Conservation (phyloP, 1,140 invertebrate genomes). For the Acromyrmex charruanus region DNA sequence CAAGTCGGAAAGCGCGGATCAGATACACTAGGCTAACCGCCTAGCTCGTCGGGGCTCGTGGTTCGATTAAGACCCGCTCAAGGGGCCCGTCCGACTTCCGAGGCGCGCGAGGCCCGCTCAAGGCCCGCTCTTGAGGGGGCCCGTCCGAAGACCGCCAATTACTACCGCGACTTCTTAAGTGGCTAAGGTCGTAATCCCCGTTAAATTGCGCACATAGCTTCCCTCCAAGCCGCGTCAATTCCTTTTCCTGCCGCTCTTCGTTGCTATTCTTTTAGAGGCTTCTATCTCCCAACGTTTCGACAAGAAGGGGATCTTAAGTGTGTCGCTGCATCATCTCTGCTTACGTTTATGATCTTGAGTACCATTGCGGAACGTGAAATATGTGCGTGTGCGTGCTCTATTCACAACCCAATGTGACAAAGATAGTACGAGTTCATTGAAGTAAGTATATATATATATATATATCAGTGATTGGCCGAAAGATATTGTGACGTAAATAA, state of each 20-base stretch:
- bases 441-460: neutral
- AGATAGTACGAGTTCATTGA: constrained; percentile 1
- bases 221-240: constrained; percentile 24
- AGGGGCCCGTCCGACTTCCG: constrained; percentile 19
- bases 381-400: neutral
- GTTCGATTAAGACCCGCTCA: constrained; percentile 47
- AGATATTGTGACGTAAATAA: neutral
- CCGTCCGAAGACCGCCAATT: constrained; percentile 65
- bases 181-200: constrained; percentile 81
- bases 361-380: neutral
- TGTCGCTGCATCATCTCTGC: neutral
- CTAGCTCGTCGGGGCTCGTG: constrained; percentile 49
- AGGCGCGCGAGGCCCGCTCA: constrained; percentile 62
- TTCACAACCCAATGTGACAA: constrained; percentile 2
- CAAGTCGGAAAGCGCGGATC: constrained; percentile 42
- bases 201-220: constrained; percentile 69
- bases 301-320: constrained; percentile 9
- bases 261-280: constrained; percentile 26
- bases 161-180: constrained; percentile 75
- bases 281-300: neutral
- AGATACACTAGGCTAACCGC: neutral
- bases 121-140: constrained; percentile 53
- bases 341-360: constrained; percentile 1
- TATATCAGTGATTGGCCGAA: neutral
- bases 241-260: neutral